These are phyloP conservation scores for Furcula furcula DNA, from an alignment of 2,888 invertebrate genomes.

Conservation along the genomic window DNA sequence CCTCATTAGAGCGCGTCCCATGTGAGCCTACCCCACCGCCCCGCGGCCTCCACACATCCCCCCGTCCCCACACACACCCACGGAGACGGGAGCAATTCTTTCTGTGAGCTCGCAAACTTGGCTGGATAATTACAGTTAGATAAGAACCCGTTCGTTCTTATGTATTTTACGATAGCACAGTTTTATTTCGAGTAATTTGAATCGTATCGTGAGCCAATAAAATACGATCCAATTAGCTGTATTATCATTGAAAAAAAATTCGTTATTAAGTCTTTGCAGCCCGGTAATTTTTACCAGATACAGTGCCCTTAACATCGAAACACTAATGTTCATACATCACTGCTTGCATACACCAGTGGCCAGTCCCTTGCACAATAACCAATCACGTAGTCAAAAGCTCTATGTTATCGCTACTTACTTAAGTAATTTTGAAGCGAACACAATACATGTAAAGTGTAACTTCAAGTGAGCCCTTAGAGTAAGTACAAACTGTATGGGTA, in stretches of 20 bases:
- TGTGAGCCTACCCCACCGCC: constrained; percentile 71
- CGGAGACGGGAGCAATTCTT: constrained; percentile 68
- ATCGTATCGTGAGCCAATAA: constrained; percentile 22
- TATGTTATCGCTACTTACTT: too few relatives aligned
- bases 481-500: too few relatives aligned
- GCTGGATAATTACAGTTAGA: constrained; percentile 78
- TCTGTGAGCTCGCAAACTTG: constrained; percentile 75
- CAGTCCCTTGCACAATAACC: too few relatives aligned
- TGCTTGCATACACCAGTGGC: too few relatives aligned
- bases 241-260: constrained; percentile 4
- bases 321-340: too few relatives aligned
- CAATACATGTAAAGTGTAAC: too few relatives aligned
- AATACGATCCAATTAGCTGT: constrained; percentile 12
- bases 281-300: too few relatives aligned
- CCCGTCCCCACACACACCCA: constrained; percentile 44
- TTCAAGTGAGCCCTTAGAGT: too few relatives aligned
- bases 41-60: constrained; percentile 27
- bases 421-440: too few relatives aligned
- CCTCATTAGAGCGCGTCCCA: constrained; percentile 82
- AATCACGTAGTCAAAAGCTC: too few relatives aligned
- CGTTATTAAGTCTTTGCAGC: too few relatives aligned
- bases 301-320: too few relatives aligned
- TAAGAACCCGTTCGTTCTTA: constrained; percentile 62
- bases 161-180: constrained; percentile 38
- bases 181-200: constrained; percentile 20